phyloP scores from a whole-genome alignment of 2,888 invertebrate species.

The Athrips mouffetella region DNA sequence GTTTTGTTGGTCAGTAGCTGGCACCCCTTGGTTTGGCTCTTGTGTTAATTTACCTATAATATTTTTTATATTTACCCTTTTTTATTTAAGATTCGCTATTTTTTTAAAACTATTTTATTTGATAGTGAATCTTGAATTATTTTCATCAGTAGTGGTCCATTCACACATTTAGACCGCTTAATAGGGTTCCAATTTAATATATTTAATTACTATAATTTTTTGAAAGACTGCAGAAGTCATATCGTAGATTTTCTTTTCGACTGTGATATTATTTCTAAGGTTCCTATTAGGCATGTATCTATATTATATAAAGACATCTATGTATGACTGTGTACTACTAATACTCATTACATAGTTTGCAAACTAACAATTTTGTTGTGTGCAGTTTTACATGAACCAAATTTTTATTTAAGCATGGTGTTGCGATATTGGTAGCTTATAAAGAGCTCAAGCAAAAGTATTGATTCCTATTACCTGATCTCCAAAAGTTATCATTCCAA shows the following conservation, averaged over 20 bases:
- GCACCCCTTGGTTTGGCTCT: constrained; percentile 77
- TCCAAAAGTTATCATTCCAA: neutral
- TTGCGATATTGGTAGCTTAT: constrained; percentile 18
- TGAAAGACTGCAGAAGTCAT: constrained; percentile 58
- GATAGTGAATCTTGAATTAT: constrained; percentile 37
- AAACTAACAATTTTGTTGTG: constrained; percentile 31
- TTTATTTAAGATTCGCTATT: constrained; percentile 37
- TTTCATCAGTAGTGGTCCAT: constrained; percentile 34
- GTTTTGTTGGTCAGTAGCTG: constrained; percentile 70
- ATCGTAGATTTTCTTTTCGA: constrained; percentile 45
- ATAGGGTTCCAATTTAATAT: too few species aligned
- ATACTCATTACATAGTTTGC: constrained; percentile 31
- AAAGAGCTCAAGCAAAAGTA: constrained; percentile 23
- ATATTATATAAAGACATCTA: constrained; percentile 30
- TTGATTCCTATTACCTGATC: neutral
- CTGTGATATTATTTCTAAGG: constrained; percentile 72
- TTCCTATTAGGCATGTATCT: constrained; percentile 32
- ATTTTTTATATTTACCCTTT: constrained; percentile 37
- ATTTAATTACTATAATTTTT: constrained; percentile 32
- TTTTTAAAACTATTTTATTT: constrained; percentile 21
- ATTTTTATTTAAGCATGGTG: constrained; percentile 22
- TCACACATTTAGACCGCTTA: constrained; percentile 39
- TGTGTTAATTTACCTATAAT: constrained; percentile 49
- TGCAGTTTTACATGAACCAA: constrained; percentile 19
- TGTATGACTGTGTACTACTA: constrained; percentile 35